Evolutionary conservation across 2,797 vertebrate species (phyloP).

Genomic region (Loris lydekkerianus): DNA sequence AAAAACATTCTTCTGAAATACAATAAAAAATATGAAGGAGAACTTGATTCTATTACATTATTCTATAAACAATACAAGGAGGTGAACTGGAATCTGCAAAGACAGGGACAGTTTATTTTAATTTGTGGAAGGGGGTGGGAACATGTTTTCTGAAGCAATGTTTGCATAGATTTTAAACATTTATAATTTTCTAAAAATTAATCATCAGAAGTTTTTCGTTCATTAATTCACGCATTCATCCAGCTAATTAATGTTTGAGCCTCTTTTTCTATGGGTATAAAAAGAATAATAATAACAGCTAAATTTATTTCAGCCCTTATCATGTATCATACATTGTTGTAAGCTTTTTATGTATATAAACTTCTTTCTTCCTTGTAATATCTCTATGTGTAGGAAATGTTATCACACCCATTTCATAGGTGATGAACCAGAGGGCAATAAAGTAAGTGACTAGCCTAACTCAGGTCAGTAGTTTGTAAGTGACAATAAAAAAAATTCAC

Average conservation of each 20-base stretch:
- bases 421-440: neutral
- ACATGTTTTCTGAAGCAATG: neutral
- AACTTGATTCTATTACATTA: neutral
- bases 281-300: conserved; percentile 10
- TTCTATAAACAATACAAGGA: neutral
- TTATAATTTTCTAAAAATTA: conserved; percentile 44
- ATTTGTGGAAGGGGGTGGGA: neutral
- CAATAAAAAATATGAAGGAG: neutral
- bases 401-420: neutral
- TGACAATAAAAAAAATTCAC: neutral
- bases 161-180: neutral
- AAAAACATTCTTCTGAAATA: neutral
- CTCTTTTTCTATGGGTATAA: neutral
- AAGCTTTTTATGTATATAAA: neutral
- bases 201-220: neutral
- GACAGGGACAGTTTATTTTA: neutral
- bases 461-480: neutral
- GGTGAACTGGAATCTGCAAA: neutral
- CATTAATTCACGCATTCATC: neutral
- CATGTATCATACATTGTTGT: neutral
- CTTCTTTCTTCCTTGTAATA: neutral
- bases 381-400: neutral
- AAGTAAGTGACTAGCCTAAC: conserved; percentile 20
- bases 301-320: neutral
- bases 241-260: neutral